A percentile compares a stretch with the other conserved stretches of the same genome.
Conservation (phyloP, 2,797 vertebrate genomes). For the Macroramphosus scolopax region DNA sequence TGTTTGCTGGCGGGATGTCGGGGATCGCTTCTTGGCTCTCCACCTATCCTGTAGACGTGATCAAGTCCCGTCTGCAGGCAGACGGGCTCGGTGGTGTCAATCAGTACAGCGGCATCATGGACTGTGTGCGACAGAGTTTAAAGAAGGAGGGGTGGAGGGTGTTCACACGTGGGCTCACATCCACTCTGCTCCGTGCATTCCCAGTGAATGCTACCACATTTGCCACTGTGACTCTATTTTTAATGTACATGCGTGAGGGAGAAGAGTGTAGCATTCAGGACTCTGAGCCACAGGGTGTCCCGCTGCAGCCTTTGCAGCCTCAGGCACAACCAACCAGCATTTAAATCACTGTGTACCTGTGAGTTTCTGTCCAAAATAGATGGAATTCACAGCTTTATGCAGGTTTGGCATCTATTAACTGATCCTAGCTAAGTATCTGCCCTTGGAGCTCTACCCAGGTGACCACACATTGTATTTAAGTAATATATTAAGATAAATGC, state of each 20-base stretch:
- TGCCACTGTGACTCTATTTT: slow-evolving; percentile 92
- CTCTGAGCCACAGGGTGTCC: slow-evolving; percentile 75
- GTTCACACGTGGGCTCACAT: slow-evolving; percentile 91
- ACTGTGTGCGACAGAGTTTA: slow-evolving; percentile 90
- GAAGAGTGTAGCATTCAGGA: slow-evolving; percentile 74
- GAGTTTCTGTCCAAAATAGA: background rate
- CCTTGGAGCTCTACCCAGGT: slow-evolving; percentile 32
- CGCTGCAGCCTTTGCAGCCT: slow-evolving; percentile 81
- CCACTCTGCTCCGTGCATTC: slow-evolving; percentile 93
- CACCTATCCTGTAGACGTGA: slow-evolving; percentile 95
- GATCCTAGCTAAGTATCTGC: too few relatives aligned
- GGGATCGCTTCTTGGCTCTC: slow-evolving; percentile 96
- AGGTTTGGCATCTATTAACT: too few relatives aligned
- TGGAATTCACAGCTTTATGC: too few relatives aligned
- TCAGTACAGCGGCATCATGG: slow-evolving; percentile 86
- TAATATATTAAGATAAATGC: slow-evolving; percentile 53
- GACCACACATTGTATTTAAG: slow-evolving; percentile 56
- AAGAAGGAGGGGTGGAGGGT: slow-evolving; percentile 88
- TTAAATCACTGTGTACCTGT: slow-evolving; percentile 25
- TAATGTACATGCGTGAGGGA: slow-evolving; percentile 85
- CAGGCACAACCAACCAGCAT: slow-evolving; percentile 66
- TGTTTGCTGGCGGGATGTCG: slow-evolving; percentile 92
- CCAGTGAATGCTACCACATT: slow-evolving; percentile 96
- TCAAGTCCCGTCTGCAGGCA: slow-evolving; percentile 95
- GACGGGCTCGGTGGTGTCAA: slow-evolving; percentile 86